Conservation (phyloP, 2,797 vertebrate genomes). For the Peromyscus attwateri region DNA sequence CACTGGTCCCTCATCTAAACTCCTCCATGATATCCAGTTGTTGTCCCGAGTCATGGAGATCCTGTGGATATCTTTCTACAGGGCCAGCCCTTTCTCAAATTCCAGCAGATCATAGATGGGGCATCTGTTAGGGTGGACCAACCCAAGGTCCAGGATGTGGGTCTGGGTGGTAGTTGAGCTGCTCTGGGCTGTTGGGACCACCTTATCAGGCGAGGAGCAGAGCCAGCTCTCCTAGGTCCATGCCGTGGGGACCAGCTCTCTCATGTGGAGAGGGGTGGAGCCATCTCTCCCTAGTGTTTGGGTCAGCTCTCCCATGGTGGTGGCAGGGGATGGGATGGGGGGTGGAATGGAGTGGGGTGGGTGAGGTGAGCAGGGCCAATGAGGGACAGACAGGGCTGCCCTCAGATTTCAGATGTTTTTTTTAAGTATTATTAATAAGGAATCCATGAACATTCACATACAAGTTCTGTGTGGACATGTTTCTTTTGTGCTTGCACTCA, state of each 20-base stretch:
- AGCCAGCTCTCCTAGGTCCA: not conserved
- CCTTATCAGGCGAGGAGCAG: not conserved
- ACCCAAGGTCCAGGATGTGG: not conserved
- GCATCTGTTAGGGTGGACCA: not conserved
- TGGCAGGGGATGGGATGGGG: no score
- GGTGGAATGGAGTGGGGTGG: no score
- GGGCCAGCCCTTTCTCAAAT: not conserved
- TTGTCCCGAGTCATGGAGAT: not conserved
- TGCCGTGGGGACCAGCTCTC: not conserved
- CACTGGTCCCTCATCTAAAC: not conserved
- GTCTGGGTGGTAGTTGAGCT: not conserved
- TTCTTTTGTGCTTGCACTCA: not conserved
- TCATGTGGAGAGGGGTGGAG: not conserved
- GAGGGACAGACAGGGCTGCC: not conserved
- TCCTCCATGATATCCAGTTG: not conserved
- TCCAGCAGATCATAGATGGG: not conserved
- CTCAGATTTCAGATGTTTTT: not conserved
- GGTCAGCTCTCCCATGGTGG: not conserved
- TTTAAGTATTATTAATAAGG: not conserved
- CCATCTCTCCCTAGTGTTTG: not conserved
- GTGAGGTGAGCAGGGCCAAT: not conserved
- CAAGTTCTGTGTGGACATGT: not conserved
- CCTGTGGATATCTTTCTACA: not conserved
- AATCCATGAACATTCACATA: not conserved
- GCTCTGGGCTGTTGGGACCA: not conserved